Evolutionary conservation across 2,888 invertebrate species (phyloP).

Genomic region (Drosophila nr. medialis): DNA sequence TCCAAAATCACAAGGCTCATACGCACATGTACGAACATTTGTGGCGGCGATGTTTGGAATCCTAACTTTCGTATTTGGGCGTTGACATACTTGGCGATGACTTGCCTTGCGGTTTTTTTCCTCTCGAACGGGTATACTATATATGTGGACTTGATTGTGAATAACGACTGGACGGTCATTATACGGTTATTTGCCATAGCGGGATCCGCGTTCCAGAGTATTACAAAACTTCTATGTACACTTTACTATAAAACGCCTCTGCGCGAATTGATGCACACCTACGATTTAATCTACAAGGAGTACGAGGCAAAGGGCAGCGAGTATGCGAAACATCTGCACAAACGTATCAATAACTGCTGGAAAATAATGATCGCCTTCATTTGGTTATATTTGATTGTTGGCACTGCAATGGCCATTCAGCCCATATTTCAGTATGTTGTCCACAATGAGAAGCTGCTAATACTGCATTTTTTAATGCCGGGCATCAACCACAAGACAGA

Average conservation of each 20-base stretch:
- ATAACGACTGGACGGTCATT: slow-evolving; percentile 61
- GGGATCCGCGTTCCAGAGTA: slow-evolving; percentile 59
- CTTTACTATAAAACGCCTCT: slow-evolving; percentile 22
- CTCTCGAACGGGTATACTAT: slow-evolving; percentile 65
- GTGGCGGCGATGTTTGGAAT: slow-evolving; percentile 51
- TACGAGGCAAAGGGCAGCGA: slow-evolving; percentile 49
- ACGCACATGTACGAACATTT: slow-evolving; percentile 54
- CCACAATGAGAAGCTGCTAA: slow-evolving; percentile 46
- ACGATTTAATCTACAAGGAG: slow-evolving; percentile 55
- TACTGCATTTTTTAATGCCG: slow-evolving; percentile 70
- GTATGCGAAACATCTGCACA: slow-evolving; percentile 47
- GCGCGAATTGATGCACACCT: slow-evolving; percentile 30
- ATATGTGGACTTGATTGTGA: slow-evolving; percentile 56
- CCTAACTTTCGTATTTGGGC: slow-evolving; percentile 51
- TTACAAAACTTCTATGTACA: slow-evolving; percentile 33
- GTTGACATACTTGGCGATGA: slow-evolving; percentile 47
- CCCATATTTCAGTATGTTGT: slow-evolving; percentile 46
- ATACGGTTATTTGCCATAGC: slow-evolving; percentile 57
- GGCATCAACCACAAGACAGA: slow-evolving; percentile 53
- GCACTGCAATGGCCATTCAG: slow-evolving; percentile 16
- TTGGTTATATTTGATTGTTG: slow-evolving; percentile 19
- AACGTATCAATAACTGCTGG: slow-evolving; percentile 38
- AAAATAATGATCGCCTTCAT: slow-evolving; percentile 42
- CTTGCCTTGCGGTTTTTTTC: slow-evolving; percentile 37
- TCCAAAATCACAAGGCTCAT: slow-evolving; percentile 42